Evolutionary conservation across 1,140 invertebrate species (phyloP).

Genomic region (Magallana gigas): DNA sequence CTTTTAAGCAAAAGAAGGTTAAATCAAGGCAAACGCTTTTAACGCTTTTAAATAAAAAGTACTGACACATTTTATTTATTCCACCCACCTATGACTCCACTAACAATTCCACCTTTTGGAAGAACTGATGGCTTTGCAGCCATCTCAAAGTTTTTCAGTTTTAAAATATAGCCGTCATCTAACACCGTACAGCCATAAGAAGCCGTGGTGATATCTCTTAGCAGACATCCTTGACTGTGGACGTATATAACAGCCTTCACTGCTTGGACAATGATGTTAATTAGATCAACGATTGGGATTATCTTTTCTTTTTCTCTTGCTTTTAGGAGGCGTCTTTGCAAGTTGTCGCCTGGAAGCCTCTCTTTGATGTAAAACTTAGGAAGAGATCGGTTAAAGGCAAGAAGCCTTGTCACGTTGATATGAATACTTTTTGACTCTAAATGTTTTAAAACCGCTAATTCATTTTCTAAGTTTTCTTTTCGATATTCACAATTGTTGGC

Average conservation of each 20-base stretch:
- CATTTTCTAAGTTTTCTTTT: slow-evolving; percentile 1
- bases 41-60: neutral
- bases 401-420: neutral
- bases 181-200: neutral
- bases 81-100: neutral
- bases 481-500: neutral
- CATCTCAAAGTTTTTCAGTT: slow-evolving; percentile 24
- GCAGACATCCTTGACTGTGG: neutral
- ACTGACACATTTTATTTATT: neutral
- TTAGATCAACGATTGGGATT: neutral
- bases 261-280: neutral
- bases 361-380: slow-evolving; percentile 19
- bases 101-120: neutral
- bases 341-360: slow-evolving; percentile 5
- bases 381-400: neutral
- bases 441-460: neutral
- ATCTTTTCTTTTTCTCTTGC: neutral
- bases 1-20: neutral
- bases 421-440: neutral
- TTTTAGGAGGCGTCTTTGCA: neutral
- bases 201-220: neutral
- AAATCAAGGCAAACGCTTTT: neutral
- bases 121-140: neutral
- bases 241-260: neutral
- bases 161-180: neutral